phyloP scores from a whole-genome alignment of 2,113 vertebrate genomes.

The Festucalex cinctus region DNA sequence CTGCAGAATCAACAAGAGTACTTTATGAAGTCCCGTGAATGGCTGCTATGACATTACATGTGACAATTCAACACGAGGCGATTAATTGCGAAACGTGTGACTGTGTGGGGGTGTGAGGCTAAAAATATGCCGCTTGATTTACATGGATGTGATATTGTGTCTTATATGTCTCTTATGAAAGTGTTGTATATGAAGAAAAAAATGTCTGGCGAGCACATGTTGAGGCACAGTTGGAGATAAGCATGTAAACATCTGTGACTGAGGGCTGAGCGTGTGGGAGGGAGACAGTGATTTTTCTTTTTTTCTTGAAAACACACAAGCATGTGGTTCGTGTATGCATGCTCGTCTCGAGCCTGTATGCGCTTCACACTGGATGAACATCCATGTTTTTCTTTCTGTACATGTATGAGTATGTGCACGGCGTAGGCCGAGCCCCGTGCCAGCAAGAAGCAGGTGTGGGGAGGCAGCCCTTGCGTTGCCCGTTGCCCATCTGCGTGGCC shows the following conservation, averaged over 20 bases:
- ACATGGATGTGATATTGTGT: slow-evolving; percentile 46
- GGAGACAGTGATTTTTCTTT: slow-evolving; percentile 14
- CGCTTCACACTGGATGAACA: slow-evolving; percentile 50
- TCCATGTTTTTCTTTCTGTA: slow-evolving; percentile 42
- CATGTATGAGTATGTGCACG: slow-evolving; percentile 29
- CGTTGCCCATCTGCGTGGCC: slow-evolving; percentile 79
- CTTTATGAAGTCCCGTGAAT: slow-evolving; percentile 37
- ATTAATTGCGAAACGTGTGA: slow-evolving; percentile 65
- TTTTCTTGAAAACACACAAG: slow-evolving; percentile 40
- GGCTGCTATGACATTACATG: slow-evolving; percentile 54
- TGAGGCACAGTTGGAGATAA: slow-evolving; percentile 62
- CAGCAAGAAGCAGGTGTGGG: slow-evolving; percentile 79
- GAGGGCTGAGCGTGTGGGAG: slow-evolving; percentile 63
- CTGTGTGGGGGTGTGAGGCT: slow-evolving; percentile 54
- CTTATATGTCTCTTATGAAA: slow-evolving; percentile 46
- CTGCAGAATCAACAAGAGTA: slow-evolving; percentile 41
- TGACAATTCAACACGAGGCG: slow-evolving; percentile 53
- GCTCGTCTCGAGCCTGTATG: slow-evolving; percentile 19
- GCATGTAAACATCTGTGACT: slow-evolving; percentile 66
- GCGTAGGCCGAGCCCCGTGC: slow-evolving; percentile 56
- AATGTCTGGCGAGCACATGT: slow-evolving; percentile 54
- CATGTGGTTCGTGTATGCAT: slow-evolving; percentile 24
- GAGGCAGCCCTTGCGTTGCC: slow-evolving; percentile 72
- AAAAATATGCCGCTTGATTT: slow-evolving; percentile 59
- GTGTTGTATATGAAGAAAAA: slow-evolving; percentile 26